Conservation (phyloP, 2,113 vertebrate genomes). For the Hippolais icterina region DNA sequence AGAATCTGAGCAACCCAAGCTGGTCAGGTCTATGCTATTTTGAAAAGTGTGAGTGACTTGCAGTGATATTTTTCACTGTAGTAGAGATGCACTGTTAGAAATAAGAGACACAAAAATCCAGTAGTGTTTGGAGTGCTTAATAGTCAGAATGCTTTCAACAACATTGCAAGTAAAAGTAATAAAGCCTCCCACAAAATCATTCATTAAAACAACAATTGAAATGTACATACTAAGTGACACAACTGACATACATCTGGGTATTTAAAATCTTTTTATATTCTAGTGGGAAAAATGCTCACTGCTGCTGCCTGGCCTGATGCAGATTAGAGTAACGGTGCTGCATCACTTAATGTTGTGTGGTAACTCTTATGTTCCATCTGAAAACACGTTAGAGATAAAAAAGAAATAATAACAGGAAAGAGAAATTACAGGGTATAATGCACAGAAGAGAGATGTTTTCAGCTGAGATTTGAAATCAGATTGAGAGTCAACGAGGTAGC, state of each 20-base stretch:
- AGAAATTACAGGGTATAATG: slow-evolving; percentile 15
- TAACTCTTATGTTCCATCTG: not conserved
- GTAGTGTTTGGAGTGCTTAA: not conserved
- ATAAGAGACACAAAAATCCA: not conserved
- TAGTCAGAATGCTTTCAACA: not conserved
- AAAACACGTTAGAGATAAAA: not conserved
- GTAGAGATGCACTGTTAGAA: not conserved
- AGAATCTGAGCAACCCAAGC: not conserved
- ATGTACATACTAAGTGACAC: slow-evolving; percentile 11
- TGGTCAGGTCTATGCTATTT: not conserved
- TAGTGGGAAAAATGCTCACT: not conserved
- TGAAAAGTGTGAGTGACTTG: not conserved
- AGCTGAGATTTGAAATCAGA: slow-evolving; percentile 57
- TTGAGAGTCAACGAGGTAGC: slow-evolving; percentile 63
- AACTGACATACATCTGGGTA: not conserved
- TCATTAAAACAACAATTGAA: slow-evolving; percentile 14
- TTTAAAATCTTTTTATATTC: slow-evolving; percentile 28
- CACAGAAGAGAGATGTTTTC: slow-evolving; percentile 53
- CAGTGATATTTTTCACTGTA: not conserved
- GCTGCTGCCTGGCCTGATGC: not conserved
- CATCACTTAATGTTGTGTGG: not conserved
- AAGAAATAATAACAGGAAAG: slow-evolving; percentile 31
- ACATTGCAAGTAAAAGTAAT: not conserved
- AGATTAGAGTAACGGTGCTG: not conserved
- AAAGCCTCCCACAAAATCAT: not conserved